Evolutionary conservation across 2,113 vertebrate genomes (phyloP), one percentile per base, ranked within the genome.

Genomic region (Melanerpes formicivorus): DNA sequence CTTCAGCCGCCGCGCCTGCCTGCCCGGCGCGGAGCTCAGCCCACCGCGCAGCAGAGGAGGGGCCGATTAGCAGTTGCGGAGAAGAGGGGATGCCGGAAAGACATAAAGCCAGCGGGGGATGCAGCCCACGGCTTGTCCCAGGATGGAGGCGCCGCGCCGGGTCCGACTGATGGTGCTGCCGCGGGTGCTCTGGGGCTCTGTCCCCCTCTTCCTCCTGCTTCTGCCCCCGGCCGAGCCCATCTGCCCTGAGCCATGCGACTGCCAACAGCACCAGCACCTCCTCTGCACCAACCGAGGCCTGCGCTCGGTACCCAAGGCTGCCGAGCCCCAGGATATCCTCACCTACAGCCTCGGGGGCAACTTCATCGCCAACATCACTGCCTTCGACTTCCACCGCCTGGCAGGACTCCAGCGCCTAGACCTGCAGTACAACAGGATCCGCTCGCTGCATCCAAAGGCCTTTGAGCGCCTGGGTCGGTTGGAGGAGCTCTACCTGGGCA

Each of bases 261-360:
- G 99, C 94, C 98, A 98, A 95, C 98, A 98, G 88, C 97, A 98
- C 62, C 99, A 98, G 93, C 99, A 99, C 93, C 97, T 99, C 90
- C 96, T 99, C 82, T 99, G 99, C 97, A 97, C 98, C 80, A 99
- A 99, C 97, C 98, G 99, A 26, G 99, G 99, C 37, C 96, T 99
- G 92, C 98, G 98, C 90, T 82, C 96, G 0, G 98, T 99, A 84
- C 99, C 99, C 87, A 97, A 97, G 94, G 93, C 97, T 42, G 96
- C 95, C 40, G 95, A 95, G 63, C 96, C 98, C 14, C 97, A 97
- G 86, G 98, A 98, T 50, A 93, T 98, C 90, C 97, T 98, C 71
- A 98, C 98, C 82, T 98, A 99, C 96, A 99, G 98, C 95, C 98
- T 99, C 4, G 99, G 98, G 11, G 99, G 99, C 23, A 99, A 99